Evolutionary conservation across 2,113 vertebrate species (phyloP), one percentile per base, ranked within the genome.

Genomic region (Pelusios castaneus): DNA sequence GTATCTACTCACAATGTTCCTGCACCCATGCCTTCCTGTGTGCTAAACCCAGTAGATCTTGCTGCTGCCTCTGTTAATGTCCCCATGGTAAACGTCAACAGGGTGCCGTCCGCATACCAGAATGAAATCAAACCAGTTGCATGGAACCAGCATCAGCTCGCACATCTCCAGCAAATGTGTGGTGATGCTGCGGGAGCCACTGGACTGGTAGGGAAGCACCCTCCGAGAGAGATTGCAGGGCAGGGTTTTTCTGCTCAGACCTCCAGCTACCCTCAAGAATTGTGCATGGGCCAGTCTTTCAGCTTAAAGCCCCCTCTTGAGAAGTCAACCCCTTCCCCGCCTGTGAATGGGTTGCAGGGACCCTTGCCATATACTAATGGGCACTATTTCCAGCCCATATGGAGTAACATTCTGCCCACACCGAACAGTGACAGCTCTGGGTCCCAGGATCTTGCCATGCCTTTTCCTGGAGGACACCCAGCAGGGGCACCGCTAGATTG

Each of bases 351-450:
- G 91, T 98, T 99, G 98, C 98, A 99, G 43, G 99, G 98, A 89
- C 98, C 98, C 78, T 93, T 99, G 98, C 98, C 98, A 97, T 99
- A 99, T 82, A 98, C 99, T 88, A 99, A 99, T 4, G 99, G 99
- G 96, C 99, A 99, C 97, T 99, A 99, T 97, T 99, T 99, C 97
- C 99, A 99, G 89, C 98, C 99, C 95, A 92, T 99, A 95, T 99
- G 99, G 99, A 99, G 98, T 98, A 99, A 99, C 98, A 99, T 99
- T 94, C 98, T 99, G 95, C 99, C 99, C 97, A 99, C 99, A 0
- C 99, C 99, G 97, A 99, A 99, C 98, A 99, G 99, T 97, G 99
- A 99, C 99, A 99, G 99, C 98, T 99, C 99, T 19, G 99, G 99
- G 95, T 99, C 99, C 97, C 99, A 99, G 98, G 99, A 99, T 98